Conservation (phyloP, 2,797 vertebrate species). For the Orestias chungarensis region DNA sequence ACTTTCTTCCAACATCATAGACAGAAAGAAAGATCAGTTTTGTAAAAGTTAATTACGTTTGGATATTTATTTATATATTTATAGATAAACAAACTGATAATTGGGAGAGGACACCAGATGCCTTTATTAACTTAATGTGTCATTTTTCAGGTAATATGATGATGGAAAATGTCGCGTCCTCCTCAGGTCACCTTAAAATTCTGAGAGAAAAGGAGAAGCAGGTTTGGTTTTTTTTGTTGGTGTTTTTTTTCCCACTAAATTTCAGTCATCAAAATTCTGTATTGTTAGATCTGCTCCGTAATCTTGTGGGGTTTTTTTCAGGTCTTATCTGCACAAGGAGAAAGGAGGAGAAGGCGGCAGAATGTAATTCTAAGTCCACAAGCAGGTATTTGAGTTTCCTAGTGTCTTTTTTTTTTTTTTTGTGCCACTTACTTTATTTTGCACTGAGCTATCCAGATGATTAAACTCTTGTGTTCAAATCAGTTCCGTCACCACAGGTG, state of each 20-base stretch:
- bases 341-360: constrained; percentile 87
- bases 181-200: constrained; percentile 65
- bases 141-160: constrained; percentile 63
- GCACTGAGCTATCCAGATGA: background rate
- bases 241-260: too few species aligned
- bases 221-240: constrained; percentile 57
- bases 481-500: background rate
- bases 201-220: constrained; percentile 72
- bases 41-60: background rate
- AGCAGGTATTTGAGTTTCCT: constrained; percentile 80
- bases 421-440: background rate
- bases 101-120: background rate
- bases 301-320: constrained; percentile 20
- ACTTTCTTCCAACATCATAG: background rate
- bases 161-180: constrained; percentile 55
- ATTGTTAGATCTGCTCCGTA: background rate
- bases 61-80: background rate
- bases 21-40: background rate
- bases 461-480: background rate
- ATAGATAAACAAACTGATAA: background rate
- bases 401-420: background rate
- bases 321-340: constrained; percentile 67
- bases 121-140: background rate
- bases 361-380: constrained; percentile 87
- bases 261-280: too few species aligned